Evolutionary conservation across 2,113 vertebrate species (phyloP).

Genomic region (Leiothrix lutea): DNA sequence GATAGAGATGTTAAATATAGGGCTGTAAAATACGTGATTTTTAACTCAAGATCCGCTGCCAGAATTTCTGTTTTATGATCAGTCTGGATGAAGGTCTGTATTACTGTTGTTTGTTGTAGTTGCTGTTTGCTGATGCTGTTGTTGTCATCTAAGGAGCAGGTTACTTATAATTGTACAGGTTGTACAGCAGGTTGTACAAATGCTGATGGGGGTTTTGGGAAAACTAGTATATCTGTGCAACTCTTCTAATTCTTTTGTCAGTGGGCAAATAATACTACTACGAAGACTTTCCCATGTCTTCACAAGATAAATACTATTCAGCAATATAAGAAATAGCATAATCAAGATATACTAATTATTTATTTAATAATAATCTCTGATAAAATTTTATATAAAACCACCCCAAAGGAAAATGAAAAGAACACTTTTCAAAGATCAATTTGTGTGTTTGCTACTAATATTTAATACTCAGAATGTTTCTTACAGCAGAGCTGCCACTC

Average conservation of each 20-base stretch:
- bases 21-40: neutral
- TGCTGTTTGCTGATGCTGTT: neutral
- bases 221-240: neutral
- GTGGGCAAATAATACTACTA: neutral
- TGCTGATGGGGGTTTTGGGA: rapidly evolving
- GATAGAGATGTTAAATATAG: neutral
- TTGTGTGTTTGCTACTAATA: neutral
- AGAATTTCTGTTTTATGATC: neutral
- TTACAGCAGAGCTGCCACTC: neutral
- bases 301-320: neutral
- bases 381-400: neutral
- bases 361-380: neutral
- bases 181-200: no score
- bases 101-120: neutral
- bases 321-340: neutral
- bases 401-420: neutral
- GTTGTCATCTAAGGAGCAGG: neutral
- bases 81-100: neutral
- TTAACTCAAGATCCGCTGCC: neutral
- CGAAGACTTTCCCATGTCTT: neutral
- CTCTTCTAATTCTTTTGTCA: neutral
- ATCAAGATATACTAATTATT: neutral
- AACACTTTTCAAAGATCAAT: neutral
- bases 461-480: neutral
- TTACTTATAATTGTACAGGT: no score